Evolutionary conservation across 1,140 invertebrate genomes (phyloP), one percentile per base, ranked within the genome.

Genomic region (Oryzaephilus surinamensis): DNA sequence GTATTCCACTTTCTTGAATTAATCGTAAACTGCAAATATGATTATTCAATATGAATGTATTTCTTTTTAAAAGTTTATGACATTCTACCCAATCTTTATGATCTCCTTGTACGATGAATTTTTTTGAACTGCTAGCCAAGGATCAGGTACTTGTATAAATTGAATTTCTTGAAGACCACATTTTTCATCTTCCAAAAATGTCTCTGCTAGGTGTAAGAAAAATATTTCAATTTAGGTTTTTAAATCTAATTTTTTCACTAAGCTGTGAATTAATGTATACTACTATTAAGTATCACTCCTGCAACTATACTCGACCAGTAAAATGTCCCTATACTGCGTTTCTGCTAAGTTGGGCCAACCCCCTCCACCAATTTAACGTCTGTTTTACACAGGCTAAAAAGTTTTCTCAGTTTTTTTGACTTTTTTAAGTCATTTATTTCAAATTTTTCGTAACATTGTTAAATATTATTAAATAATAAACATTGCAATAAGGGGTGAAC

Each of bases 121-220:
- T 41, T 70, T 72, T 40, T 67, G 65, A 0, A 79, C 65, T 0
- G 69, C 69, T 11, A 76, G 43, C 59, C 69, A 71, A 0, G 77
- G 76, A 51, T 74, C 64, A 2, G 69, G 61, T 0, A 75, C 64
- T 44, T 76, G 68, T 3, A 79, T 43, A 39, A 68, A 74, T 46
- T 71, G 64, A 44, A 79, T 75, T 55, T 77, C 74, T 27, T 71
- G 63, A 1, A 81, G 54, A 0, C 72, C 74, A 51, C 76, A 81
- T 56, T 79, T 81, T 54, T 79, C 74, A 2, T 71, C 66, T 56
- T 79, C 77, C 4, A 64, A 51, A 46, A 73, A 81, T 37, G 69
- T 77, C 54, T 77, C 72, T 26, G 67, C 65, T n/a, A n/a, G n/a
- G n/a, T n/a, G n/a, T n/a, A n/a, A n/a, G n/a, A n/a, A 23, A 45